phyloP scores from a whole-genome alignment of 2,113 vertebrate genomes.

The Hemicordylus capensis region DNA sequence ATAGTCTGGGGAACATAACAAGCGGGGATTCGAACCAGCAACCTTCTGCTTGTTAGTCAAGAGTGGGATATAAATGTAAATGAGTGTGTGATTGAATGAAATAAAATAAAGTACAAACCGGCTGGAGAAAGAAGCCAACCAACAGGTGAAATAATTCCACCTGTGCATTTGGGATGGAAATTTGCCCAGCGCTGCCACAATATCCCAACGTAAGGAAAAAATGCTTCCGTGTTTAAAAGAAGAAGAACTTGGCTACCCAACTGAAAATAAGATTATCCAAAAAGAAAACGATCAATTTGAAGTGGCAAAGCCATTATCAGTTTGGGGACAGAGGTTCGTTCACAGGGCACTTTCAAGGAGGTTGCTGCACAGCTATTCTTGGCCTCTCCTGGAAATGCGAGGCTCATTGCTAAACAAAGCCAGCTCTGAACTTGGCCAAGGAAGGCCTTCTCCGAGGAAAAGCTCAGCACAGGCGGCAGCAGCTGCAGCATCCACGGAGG shows the following conservation, averaged over 20 bases:
- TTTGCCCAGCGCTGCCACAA: conserved; percentile 13
- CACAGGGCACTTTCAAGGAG: conserved; percentile 21
- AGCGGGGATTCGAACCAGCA: no score
- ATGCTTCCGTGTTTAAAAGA: no score
- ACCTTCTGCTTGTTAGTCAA: no score
- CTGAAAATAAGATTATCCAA: conserved; percentile 6
- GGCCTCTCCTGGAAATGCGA: conserved; percentile 16
- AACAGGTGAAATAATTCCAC: conserved; percentile 25
- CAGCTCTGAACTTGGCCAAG: conserved; percentile 14
- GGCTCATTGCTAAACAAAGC: conserved; percentile 36
- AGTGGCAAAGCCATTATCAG: no score
- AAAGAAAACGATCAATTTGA: conserved; percentile 32
- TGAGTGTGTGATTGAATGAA: no score
- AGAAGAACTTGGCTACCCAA: conserved; percentile 8
- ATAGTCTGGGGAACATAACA: no score
- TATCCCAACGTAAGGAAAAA: conserved; percentile 11
- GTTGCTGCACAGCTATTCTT: conserved; percentile 5
- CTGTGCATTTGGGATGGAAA: neutral
- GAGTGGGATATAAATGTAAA: no score
- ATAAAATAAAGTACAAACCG: neutral
- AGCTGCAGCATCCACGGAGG: neutral
- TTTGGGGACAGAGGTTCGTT: conserved; percentile 36
- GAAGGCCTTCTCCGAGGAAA: conserved; percentile 19
- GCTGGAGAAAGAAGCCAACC: neutral
- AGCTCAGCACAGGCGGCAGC: conserved; percentile 12